Evolutionary conservation across 2,797 vertebrate species (phyloP), one percentile per base, ranked within the genome.

Genomic region (Miopithecus talapoin): DNA sequence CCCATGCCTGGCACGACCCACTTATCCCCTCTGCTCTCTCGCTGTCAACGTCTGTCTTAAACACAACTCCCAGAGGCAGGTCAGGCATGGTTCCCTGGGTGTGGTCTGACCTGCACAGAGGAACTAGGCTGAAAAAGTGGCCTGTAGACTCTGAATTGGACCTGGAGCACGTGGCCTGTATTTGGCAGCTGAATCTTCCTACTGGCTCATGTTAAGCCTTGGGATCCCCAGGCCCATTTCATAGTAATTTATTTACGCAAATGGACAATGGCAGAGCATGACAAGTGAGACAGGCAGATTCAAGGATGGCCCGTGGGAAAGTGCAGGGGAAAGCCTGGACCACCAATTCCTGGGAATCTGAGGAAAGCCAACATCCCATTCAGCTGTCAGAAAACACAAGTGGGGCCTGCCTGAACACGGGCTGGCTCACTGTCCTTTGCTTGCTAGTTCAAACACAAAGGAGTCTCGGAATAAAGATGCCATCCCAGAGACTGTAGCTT

Each of bases 81-180:
- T 0, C 19, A 41, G 41, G 21, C 0, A 0, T 24, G 48, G 57
- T 16, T 72, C 14, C 41, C 36, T 2, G 6, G 10, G n/a, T 19
- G 10, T 28, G 14, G 43, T 86, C 11, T 50, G 46, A 30, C 17
- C 26, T 4, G 5, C 4, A 7, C n/a, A 80, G 48, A 94, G 70
- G 59, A 92, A 83, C 12, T 43, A 26, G 64, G 55, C 33, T 68
- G 61, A n/a, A 68, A 33, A 48, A 22, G 46, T 7, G 1, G 64
- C 76, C 57, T 11, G n/a, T 4, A 24, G 10, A 19, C 70, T 90
- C 36, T 72, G 9, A 39, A 2, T 53, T 11, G 43, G n/a, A 1
- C 46, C 39, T 28, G 10, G 41, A 48, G 36, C 28, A 39, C n/a
- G 21, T 1, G 22, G 50, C 41, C 89, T 59, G 0, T 33, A 28